phyloP scores from a whole-genome alignment of 2,113 vertebrate species.

The Brevimyrus niger region DNA sequence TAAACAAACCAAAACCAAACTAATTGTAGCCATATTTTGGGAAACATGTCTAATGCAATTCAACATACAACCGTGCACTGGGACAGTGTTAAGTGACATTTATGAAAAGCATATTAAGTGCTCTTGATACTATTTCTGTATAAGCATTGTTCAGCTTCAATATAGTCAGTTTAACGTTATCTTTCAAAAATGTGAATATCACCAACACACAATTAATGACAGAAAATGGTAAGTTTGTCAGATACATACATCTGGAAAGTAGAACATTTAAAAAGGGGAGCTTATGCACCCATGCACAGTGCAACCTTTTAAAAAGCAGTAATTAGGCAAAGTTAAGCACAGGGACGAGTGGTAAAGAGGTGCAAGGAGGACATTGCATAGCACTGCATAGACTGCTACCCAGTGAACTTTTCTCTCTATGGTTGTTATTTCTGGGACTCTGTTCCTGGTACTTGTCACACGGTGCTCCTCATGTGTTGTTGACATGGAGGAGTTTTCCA shows the following conservation, averaged over 20 bases:
- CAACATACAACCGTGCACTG: not conserved
- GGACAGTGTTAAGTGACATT: not conserved
- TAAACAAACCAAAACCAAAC: not conserved
- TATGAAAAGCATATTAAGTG: not conserved
- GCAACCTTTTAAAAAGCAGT: not conserved
- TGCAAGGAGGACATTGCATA: too few relatives aligned
- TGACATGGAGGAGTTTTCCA: conserved; percentile 50
- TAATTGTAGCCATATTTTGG: not conserved
- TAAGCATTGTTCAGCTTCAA: not conserved
- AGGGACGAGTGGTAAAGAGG: not conserved
- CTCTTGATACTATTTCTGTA: not conserved
- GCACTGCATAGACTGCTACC: too few relatives aligned
- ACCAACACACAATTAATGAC: not conserved
- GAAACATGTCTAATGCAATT: not conserved
- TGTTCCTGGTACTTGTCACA: too few relatives aligned
- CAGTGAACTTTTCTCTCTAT: too few relatives aligned
- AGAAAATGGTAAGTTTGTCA: not conserved
- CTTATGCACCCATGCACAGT: not conserved
- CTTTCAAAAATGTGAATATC: not conserved
- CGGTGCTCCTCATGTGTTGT: conserved; percentile 13
- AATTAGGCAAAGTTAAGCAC: not conserved
- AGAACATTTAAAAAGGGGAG: not conserved
- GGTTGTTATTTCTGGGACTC: too few relatives aligned
- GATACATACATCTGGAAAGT: not conserved
- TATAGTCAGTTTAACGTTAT: not conserved